Conservation (phyloP, 2,113 vertebrate species). For the Anhinga rufa region DNA sequence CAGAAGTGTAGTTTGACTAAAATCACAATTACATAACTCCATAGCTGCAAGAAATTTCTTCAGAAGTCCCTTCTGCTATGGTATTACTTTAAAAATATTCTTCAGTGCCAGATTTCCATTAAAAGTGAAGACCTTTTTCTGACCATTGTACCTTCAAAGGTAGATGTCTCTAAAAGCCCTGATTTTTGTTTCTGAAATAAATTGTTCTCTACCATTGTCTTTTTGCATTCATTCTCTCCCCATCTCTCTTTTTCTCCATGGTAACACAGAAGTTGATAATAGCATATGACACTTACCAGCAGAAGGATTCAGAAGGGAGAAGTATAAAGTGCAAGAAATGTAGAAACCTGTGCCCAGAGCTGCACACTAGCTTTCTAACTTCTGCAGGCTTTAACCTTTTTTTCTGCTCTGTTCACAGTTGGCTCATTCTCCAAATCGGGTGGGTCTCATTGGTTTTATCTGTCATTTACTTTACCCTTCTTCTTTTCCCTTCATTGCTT, state of each 20-base stretch:
- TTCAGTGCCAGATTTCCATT: not conserved
- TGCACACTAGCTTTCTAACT: not conserved
- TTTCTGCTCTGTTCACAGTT: not conserved
- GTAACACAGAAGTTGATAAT: not conserved
- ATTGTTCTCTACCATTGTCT: not conserved
- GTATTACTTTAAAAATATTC: not conserved
- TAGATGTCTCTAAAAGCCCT: not conserved
- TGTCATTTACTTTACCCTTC: not conserved
- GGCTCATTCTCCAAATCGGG: not conserved
- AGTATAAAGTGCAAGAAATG: not conserved
- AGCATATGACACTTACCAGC: not conserved
- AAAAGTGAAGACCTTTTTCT: not conserved
- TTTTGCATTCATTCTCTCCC: not conserved
- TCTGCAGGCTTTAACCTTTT: not conserved
- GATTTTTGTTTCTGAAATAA: not conserved
- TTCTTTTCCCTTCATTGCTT: not conserved
- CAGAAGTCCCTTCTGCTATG: not conserved
- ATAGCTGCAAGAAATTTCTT: not conserved
- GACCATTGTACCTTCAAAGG: not conserved
- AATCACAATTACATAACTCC: not conserved
- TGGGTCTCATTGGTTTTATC: not conserved
- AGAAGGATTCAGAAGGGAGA: not conserved
- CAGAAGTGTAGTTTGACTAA: not conserved
- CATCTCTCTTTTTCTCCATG: not conserved
- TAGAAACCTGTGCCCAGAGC: not conserved